Base-by-base conservation (phyloP, 2,888 invertebrate genomes). In the Athalia rosae region DNA sequence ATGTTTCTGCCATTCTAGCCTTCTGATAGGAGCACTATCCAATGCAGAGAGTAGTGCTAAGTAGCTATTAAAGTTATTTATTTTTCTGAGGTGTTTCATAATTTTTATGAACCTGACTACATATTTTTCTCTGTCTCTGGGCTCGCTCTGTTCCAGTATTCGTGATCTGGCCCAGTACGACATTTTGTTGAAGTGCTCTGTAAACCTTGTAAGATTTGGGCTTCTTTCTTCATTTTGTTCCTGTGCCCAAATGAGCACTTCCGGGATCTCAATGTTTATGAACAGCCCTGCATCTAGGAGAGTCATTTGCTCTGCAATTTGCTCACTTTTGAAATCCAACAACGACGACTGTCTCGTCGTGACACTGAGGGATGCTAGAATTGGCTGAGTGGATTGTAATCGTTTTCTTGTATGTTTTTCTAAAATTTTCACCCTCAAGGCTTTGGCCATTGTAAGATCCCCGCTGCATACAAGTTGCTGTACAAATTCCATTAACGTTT, bases 181-280 rank as follows among this genome's bases (percentile, higher is more conserved):
- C 97, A 99, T 98, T 91, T 99, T 99, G 90, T 99, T 99, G 90
- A 99, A 99, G 91, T 99, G 99, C 89, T 99, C 98, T 0, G 99
- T 99, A 89, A 99, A 99, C 82, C 95, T 92, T 50, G 98, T 98
- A 78, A 99, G 92, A 91, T 99, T 99, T 3, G 99, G 99, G 87
- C 98, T 98, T 84, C 96, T 93, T 88, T 99, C 98, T 90, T 99
- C 99, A 82, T 97, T 97, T 90, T 99, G 99, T 89, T 99, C 98
- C 86, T 97, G 95, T 56, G 99, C 97, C 98, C 99, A 99, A 84
- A 98, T 94, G 82, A 99, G 91, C 80, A 99, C 97, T 91, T 99
- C 99, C 0, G 98, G 98, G 80, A 98, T 97, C 91, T 99, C 98
- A 84, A 99, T 98, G 87, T 97, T 96, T 89, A 96, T 95, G 90